Percentiles rank a stretch among this genome's conserved stretches.
Evolutionary conservation across 2,888 invertebrate species (phyloP).

Genomic region (Sesia apiformis): DNA sequence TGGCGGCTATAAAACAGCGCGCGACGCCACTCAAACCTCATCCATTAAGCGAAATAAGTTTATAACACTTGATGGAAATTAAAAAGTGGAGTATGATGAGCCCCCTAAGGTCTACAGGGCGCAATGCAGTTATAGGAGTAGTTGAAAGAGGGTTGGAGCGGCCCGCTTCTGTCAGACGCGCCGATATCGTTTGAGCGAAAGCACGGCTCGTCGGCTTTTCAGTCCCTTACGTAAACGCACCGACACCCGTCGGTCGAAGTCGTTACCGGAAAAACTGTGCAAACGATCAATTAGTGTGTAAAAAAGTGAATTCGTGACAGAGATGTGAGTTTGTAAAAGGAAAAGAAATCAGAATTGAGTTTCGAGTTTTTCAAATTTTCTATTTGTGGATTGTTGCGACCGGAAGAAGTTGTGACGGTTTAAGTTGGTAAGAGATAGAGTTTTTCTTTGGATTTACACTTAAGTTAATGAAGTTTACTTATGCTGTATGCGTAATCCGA

Average conservation of each 20-base stretch:
- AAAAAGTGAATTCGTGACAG: not conserved
- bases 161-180: conserved; percentile 49
- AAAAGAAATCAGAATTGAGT: no score
- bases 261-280: not conserved
- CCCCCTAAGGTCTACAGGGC: conserved; percentile 25
- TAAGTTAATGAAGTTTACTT: not conserved
- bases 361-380: no score
- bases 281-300: not conserved
- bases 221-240: conserved; percentile 35
- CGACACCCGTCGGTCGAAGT: conserved; percentile 1
- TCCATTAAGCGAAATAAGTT: conserved; percentile 30
- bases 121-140: conserved; percentile 61
- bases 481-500: not conserved
- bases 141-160: conserved; percentile 32
- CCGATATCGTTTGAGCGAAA: conserved; percentile 47
- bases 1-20: conserved; percentile 40
- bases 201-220: conserved; percentile 40
- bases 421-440: conserved; percentile 1
- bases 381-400: no score
- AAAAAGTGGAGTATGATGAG: conserved; percentile 12
- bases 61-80: conserved; percentile 12
- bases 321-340: not conserved
- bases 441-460: not conserved
- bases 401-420: no score
- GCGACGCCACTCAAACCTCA: conserved; percentile 48